Conservation (phyloP, 2,113 vertebrate genomes). For the Leptobrachium ailaonicum region DNA sequence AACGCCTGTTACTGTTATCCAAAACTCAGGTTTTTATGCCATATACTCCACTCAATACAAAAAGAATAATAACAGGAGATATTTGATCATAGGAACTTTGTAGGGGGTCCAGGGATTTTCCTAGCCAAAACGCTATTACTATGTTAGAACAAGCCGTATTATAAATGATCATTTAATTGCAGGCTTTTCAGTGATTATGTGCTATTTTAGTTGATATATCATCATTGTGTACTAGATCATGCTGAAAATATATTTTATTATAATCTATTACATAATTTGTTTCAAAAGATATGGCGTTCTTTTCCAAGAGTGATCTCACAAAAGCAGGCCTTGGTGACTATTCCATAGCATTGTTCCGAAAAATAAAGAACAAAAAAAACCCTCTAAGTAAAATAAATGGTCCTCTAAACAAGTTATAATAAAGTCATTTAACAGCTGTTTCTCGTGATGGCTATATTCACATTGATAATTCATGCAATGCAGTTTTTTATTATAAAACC, state of each 20-base stretch:
- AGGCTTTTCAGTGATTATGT: neutral
- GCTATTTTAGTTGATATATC: conserved; percentile 14
- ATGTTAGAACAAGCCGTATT: neutral
- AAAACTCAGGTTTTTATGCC: too few relatives aligned
- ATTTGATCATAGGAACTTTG: too few relatives aligned
- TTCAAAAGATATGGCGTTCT: conserved; percentile 15
- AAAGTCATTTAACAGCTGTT: conserved; percentile 7
- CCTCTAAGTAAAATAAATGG: neutral
- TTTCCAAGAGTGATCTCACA: conserved; percentile 28
- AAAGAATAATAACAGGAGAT: too few relatives aligned
- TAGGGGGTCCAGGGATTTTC: too few relatives aligned
- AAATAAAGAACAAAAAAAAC: neutral
- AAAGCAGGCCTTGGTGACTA: conserved; percentile 28
- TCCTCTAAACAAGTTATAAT: neutral
- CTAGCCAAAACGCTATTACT: too few relatives aligned
- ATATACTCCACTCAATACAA: too few relatives aligned
- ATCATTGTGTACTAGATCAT: conserved; percentile 28
- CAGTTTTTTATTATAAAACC: too few relatives aligned
- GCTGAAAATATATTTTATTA: conserved; percentile 36
- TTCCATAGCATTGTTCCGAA: neutral
- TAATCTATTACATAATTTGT: conserved; percentile 29
- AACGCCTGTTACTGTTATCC: too few relatives aligned
- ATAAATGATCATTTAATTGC: conserved; percentile 9
- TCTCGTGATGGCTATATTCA: neutral
- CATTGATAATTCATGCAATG: neutral